Percentiles rank a stretch among this genome's conserved stretches.
Conservation (phyloP, 2,797 vertebrate genomes). For the Arnoldichthys spilopterus region DNA sequence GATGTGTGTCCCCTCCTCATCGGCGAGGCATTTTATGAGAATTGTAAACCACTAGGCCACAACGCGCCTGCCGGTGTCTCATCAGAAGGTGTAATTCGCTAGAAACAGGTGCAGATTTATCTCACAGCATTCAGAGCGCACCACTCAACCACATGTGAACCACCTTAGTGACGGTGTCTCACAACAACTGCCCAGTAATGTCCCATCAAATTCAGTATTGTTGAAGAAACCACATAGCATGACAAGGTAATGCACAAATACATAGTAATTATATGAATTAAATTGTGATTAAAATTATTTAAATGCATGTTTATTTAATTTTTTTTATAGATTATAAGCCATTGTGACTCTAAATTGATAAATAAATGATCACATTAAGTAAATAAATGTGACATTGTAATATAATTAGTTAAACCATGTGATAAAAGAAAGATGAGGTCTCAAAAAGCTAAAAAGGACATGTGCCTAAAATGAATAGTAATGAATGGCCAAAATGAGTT, state of each 20-base stretch:
- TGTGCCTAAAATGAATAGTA: background rate
- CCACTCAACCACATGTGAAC: constrained; percentile 36
- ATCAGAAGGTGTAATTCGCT: constrained; percentile 47
- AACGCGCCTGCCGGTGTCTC: constrained; percentile 37
- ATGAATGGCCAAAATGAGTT: background rate
- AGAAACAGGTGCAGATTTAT: constrained; percentile 56
- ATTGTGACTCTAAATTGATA: background rate
- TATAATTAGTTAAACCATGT: background rate
- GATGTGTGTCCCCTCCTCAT: constrained; percentile 30
- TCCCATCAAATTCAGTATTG: background rate
- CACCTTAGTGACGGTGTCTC: background rate
- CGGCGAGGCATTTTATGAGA: constrained; percentile 56
- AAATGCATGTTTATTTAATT: background rate
- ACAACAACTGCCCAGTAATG: constrained; percentile 8
- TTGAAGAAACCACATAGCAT: background rate
- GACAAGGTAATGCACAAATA: background rate
- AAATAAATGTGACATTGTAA: background rate
- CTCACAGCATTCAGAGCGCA: constrained; percentile 27
- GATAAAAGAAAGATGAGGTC: background rate
- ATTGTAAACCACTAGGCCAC: constrained; percentile 53
- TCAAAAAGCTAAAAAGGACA: background rate
- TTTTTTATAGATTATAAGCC: background rate
- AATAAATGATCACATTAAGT: background rate
- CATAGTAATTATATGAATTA: too few species aligned
- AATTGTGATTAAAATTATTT: too few species aligned